Evolutionary conservation across 2,113 vertebrate genomes (phyloP), one percentile per base, ranked within the genome.

Genomic region (Prionailurus bengalensis): DNA sequence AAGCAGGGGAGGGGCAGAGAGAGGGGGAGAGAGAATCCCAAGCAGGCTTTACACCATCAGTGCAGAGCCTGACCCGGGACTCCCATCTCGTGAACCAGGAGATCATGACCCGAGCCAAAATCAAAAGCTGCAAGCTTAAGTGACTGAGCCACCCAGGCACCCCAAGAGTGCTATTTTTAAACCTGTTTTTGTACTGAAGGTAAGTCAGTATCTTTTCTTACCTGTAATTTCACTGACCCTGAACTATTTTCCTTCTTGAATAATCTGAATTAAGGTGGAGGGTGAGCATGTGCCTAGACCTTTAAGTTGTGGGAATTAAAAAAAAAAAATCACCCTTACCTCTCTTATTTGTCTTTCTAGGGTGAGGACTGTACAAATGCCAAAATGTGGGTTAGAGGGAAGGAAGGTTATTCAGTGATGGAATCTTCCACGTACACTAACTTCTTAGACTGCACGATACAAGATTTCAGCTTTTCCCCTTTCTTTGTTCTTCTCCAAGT

Each of bases 171-270:
- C 66, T 82, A 36, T 78, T 78, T 90, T 71, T 27, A 90, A 71
- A 66, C 7, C 29, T 85, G 29, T 25, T 87, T 95, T 79, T 73
- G 12, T 65, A 51, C 70, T 79, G 61, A 89, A 93, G 61, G 7
- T 84, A 45, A 39, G 7, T 74, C 81, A 73, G 14, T 70, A 88
- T 79, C 70, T 85, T 53, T 78, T 91, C 36, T 23, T 70, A 61
- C 11, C 58, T 94, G 16, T 94, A 53, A 85, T 45, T 94, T 97
- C 39, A 79, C 53, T 63, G 55, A 66, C n/a, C 27, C 27, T 25
- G 21, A 55, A 58, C 29, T 74, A 39, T 74, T 93, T 29, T 76
- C 53, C 83, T 91, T 89, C 33, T 85, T 74, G 82, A 92, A 89
- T 78, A 85, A 89, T 5, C 33, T 82, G 33, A 90, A 87, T 73